A percentile compares a stretch with the other conserved stretches of the same genome.
phyloP scores from a whole-genome alignment of 2,888 invertebrate genomes.

The Drosophila merina region DNA sequence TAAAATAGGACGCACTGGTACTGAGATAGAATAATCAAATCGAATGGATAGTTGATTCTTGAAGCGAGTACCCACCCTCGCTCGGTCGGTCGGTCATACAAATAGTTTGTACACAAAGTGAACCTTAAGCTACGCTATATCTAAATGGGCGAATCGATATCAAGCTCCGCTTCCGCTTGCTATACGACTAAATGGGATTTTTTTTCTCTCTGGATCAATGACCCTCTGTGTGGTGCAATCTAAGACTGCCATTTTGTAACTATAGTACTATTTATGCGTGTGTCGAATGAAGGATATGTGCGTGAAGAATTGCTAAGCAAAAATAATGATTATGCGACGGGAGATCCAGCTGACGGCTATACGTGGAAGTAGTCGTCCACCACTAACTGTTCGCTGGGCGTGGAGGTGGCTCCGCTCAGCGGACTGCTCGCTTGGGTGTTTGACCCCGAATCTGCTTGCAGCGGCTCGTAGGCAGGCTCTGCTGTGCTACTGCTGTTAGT shows the following conservation, averaged over 20 bases:
- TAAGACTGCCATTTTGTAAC: slow-evolving; percentile 48
- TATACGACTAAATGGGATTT: slow-evolving; percentile 17
- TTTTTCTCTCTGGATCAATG: slow-evolving; percentile 34
- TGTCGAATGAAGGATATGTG: slow-evolving; percentile 60
- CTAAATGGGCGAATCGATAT: slow-evolving; percentile 66
- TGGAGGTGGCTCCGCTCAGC: slow-evolving; percentile 55
- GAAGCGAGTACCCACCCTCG: slow-evolving; percentile 30
- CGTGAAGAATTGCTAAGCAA: slow-evolving; percentile 65
- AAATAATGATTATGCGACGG: slow-evolving; percentile 36
- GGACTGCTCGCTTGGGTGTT: slow-evolving; percentile 76
- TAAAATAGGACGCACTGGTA: slow-evolving; percentile 73
- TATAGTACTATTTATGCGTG: slow-evolving; percentile 20
- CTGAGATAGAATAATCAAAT: slow-evolving; percentile 38
- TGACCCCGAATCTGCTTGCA: slow-evolving; percentile 75
- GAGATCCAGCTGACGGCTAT: slow-evolving; percentile 75
- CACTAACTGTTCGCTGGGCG: slow-evolving; percentile 72
- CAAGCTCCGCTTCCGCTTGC: slow-evolving; percentile 31
- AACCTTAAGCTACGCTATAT: slow-evolving; percentile 56
- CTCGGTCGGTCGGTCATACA: slow-evolving; percentile 57
- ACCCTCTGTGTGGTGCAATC: slow-evolving; percentile 41
- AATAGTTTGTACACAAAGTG: slow-evolving; percentile 73
- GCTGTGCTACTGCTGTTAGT: slow-evolving; percentile 82
- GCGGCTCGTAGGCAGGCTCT: slow-evolving; percentile 89
- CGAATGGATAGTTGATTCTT: slow-evolving; percentile 24
- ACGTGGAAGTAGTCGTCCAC: slow-evolving; percentile 85